Conservation (phyloP, 1,140 invertebrate species). For the Plodia interpunctella region DNA sequence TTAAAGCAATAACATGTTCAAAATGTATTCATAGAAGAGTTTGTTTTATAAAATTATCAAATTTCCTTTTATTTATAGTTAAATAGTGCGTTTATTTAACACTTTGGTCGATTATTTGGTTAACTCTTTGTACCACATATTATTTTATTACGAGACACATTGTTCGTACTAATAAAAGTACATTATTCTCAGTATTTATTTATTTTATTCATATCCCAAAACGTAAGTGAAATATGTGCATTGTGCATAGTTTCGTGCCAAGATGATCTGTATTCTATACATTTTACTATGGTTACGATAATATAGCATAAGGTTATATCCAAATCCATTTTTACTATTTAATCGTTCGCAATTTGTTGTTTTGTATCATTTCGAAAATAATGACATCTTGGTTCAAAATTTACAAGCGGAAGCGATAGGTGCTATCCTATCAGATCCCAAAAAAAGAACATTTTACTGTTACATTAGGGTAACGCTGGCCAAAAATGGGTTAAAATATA, state of each 20-base stretch:
- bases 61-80: background rate
- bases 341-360: background rate
- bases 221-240: background rate
- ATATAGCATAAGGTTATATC: no score
- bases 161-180: constrained; percentile 5
- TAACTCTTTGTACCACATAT: background rate
- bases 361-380: constrained; percentile 5
- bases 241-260: no score
- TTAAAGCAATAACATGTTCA: constrained; percentile 2
- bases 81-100: background rate
- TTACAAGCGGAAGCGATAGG: background rate
- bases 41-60: background rate
- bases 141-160: constrained; percentile 6
- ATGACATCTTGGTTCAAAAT: constrained; percentile 6
- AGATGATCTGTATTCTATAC: no score
- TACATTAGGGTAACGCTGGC: no score
- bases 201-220: no score
- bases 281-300: no score
- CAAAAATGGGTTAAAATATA: no score
- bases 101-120: background rate
- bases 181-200: background rate
- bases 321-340: no score
- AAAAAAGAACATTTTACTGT: no score
- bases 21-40: background rate
- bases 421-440: no score